Evolutionary conservation across 2,888 invertebrate genomes (phyloP).

Genomic region (Apamea crenata): DNA sequence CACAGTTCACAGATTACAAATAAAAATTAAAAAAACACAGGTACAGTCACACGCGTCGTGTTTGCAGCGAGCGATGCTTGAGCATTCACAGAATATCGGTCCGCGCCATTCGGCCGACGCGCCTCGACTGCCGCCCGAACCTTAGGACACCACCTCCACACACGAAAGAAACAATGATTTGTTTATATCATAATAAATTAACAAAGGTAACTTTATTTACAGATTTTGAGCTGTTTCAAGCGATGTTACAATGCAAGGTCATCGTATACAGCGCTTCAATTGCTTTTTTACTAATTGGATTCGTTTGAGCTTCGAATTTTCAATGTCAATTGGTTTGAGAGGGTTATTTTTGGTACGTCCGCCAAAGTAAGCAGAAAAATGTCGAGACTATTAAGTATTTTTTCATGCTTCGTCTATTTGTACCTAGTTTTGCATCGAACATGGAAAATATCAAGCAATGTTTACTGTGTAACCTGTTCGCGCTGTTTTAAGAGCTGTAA

Average conservation of each 20-base stretch:
- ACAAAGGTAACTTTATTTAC: slow-evolving; percentile 61
- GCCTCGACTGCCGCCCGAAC: slow-evolving; percentile 74
- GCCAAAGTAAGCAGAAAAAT: slow-evolving; percentile 2
- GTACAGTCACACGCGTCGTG: slow-evolving; percentile 83
- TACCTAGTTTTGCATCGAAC: not conserved
- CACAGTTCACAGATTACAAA: slow-evolving; percentile 79
- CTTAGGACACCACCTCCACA: slow-evolving; percentile 43
- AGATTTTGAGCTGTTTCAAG: slow-evolving; percentile 39
- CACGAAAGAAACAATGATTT: slow-evolving; percentile 66
- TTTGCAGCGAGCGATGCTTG: slow-evolving; percentile 52
- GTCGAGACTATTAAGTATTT: not conserved
- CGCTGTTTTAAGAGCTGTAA: slow-evolving; percentile 8
- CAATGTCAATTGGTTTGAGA: slow-evolving; percentile 51
- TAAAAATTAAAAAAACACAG: slow-evolving; percentile 78
- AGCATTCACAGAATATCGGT: slow-evolving; percentile 67
- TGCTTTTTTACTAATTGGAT: slow-evolving; percentile 54
- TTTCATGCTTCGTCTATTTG: not conserved
- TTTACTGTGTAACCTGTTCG: slow-evolving; percentile 1
- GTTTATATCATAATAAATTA: slow-evolving; percentile 66
- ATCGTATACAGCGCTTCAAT: slow-evolving; percentile 15
- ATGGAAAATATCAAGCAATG: not conserved
- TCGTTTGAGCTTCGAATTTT: slow-evolving; percentile 38
- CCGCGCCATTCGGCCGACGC: slow-evolving; percentile 82
- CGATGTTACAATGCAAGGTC: slow-evolving; percentile 56
- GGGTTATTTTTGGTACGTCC: slow-evolving; percentile 36